Evolutionary conservation across 2,888 invertebrate species (phyloP), one percentile per base, ranked within the genome.

Genomic region (Nysson spinosus): DNA sequence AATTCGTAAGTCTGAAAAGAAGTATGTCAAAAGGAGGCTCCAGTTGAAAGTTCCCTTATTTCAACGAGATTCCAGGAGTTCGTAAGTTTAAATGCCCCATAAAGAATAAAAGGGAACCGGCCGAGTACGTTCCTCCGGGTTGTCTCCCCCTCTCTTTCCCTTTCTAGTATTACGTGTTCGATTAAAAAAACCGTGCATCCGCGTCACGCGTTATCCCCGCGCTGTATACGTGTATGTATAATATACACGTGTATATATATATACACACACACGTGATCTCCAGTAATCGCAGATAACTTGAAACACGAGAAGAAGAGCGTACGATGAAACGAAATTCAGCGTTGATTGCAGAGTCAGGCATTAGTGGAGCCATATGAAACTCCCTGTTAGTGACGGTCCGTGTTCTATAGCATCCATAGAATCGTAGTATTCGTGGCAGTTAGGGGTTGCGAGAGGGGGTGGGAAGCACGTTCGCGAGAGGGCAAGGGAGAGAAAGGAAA

Each of bases 351-450:
- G n/a, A n/a, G n/a, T n/a, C 22, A 12, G 2, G 39, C 24, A 24
- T 28, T 9, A 3, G 39, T 34, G 62, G 32, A 61, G 50, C 62
- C 50, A 69, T 60, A 68, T 54, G 72, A 65, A 71, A 61, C 60
- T 65, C 75, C 66, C 75, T 69, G 75, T 75, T 75, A 75, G 66
- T 64, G 71, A 61, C 69, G 72, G 58, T 69, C 69, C 60, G 26
- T 55, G 61, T 54, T 52, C 64, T 56, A 58, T 70, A 66, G 72
- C 77, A 72, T 71, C 72, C 68, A 57, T 75, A 72, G 68, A 72
- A 72, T 62, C 77, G 67, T 68, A 67, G 72, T 71, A 78, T 75
- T 80, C 69, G 79, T 73, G 77, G 69, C 63, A 69, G 76, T 74
- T 75, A 67, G 75, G 70, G 61, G 65, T 42, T 28, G 69, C 57